Evolutionary conservation across 2,797 vertebrate genomes (phyloP).

Genomic region (Poeciliopsis presidionis): DNA sequence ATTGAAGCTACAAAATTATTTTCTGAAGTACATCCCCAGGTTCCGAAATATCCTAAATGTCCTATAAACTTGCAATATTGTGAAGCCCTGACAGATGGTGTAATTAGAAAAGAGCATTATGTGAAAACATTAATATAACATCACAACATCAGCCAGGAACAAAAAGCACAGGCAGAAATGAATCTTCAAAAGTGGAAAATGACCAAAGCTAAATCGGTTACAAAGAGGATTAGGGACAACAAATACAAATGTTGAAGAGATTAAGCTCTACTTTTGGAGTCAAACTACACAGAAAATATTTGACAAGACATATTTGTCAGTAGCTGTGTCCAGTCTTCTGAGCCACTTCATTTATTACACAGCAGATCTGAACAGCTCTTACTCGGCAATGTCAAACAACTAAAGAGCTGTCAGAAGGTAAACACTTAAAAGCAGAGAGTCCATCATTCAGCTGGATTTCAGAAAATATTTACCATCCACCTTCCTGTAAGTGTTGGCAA

Average conservation of each 20-base stretch:
- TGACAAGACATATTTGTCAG: conserved; percentile 21
- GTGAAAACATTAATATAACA: not conserved
- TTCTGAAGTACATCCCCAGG: not conserved
- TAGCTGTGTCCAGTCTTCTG: not conserved
- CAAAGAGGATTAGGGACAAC: not conserved
- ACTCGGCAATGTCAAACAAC: not conserved
- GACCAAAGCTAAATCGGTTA: not conserved
- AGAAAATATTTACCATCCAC: conserved; percentile 6
- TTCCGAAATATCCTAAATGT: not conserved
- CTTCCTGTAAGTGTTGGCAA: conserved; percentile 1
- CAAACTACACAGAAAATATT: not conserved
- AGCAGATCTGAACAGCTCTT: conserved; percentile 1
- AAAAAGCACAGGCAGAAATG: not conserved
- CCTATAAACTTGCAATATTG: too few species aligned
- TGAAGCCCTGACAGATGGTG: not conserved
- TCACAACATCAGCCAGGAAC: not conserved
- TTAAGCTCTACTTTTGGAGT: not conserved
- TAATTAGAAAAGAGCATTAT: not conserved
- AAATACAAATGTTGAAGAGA: not conserved
- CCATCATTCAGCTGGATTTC: not conserved
- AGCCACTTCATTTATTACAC: conserved; percentile 1
- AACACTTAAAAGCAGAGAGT: conserved; percentile 35
- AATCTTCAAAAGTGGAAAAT: not conserved
- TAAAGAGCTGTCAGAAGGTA: not conserved
- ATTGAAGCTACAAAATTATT: not conserved